A percentile compares a stretch with the other conserved stretches of the same genome.
Evolutionary conservation across 2,113 vertebrate species (phyloP).

Genomic region (Clinocottus analis): DNA sequence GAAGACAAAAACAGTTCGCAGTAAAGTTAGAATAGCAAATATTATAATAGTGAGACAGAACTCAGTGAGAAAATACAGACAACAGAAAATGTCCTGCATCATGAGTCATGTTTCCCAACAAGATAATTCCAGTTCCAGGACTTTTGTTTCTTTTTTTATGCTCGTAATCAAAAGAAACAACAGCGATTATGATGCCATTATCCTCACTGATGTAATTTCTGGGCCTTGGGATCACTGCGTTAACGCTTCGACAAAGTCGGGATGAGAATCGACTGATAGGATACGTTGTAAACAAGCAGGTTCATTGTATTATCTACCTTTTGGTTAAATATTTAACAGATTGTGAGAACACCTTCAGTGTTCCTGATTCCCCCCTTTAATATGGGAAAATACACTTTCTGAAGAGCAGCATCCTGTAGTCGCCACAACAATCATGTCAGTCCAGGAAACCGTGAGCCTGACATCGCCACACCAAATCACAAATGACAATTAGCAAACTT

Average conservation of each 20-base stretch:
- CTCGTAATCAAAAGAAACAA: background rate
- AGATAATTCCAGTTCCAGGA: background rate
- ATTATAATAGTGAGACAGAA: slow-evolving; percentile 6
- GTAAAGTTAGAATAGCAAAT: slow-evolving; percentile 31
- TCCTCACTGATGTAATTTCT: background rate
- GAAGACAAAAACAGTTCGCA: slow-evolving; percentile 37
- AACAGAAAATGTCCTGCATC: background rate
- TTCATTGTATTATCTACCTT: background rate
- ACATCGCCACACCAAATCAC: background rate
- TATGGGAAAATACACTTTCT: background rate
- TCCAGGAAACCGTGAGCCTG: background rate
- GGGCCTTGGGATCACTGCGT: background rate
- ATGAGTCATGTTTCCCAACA: background rate
- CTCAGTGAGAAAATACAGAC: background rate
- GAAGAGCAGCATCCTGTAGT: background rate
- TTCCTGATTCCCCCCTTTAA: background rate
- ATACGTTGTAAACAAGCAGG: background rate
- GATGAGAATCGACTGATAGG: background rate
- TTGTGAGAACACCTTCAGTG: background rate
- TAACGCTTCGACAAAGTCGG: too few species aligned
- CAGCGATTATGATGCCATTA: background rate
- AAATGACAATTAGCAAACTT: background rate
- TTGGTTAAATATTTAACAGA: background rate
- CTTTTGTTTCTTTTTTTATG: background rate
- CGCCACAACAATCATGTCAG: background rate